phyloP scores from a whole-genome alignment of 2,113 vertebrate genomes.

The Gopherus flavomarginatus region DNA sequence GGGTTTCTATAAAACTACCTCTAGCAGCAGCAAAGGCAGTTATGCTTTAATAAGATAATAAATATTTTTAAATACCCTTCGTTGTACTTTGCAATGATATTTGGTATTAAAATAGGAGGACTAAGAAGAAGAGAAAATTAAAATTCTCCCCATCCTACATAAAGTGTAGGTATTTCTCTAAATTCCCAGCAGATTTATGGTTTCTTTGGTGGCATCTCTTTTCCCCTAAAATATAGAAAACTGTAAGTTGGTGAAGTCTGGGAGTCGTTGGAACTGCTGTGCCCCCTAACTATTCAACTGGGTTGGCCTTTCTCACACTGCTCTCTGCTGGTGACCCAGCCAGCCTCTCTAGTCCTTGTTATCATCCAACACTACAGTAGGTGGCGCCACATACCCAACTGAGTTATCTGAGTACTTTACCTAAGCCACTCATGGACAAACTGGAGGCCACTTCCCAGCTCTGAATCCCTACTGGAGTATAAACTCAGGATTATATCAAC shows the following conservation, averaged over 20 bases:
- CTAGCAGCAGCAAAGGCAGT: neutral
- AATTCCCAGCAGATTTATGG: neutral
- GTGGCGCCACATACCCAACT: too few species aligned
- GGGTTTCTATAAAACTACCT: neutral
- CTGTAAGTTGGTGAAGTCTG: neutral
- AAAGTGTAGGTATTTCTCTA: neutral
- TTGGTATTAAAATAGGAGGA: neutral
- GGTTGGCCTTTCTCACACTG: too few species aligned
- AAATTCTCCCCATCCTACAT: neutral
- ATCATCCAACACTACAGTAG: too few species aligned
- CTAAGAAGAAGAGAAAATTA: neutral
- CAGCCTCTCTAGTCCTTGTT: too few species aligned
- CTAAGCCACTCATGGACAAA: too few species aligned
- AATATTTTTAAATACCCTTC: neutral
- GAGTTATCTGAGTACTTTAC: too few species aligned
- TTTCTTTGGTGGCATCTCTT: neutral
- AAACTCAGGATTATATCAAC: too few species aligned
- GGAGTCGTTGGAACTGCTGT: too few species aligned
- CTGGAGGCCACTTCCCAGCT: too few species aligned
- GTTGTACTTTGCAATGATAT: neutral
- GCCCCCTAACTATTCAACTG: too few species aligned
- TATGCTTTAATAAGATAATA: neutral
- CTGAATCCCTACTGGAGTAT: too few species aligned
- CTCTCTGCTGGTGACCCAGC: too few species aligned
- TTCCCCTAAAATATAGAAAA: neutral